These are phyloP conservation scores for honey bee (Apis mellifera) DNA, from an alignment of 1,140 invertebrate genomes.

Conservation along the genomic window Amel_HAv3.1 CM009941.2:15020001-15020500, in stretches of 20 bases:
- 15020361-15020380: neutral
- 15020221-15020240: constrained; percentile 14
- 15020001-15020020: constrained; percentile 64
- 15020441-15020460: too few species aligned
- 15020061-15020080: constrained; percentile 54
- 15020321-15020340: neutral
- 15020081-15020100: constrained; percentile 59
- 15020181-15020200: neutral
- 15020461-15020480: too few species aligned
- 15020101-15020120: constrained; percentile 79
- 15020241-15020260: constrained; percentile 24
- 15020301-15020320: too few species aligned
- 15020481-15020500: too few species aligned
- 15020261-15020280: neutral
- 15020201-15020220: neutral
- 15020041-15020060: constrained; percentile 62
- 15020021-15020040: constrained; percentile 68
- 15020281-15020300: neutral
- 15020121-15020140: constrained; percentile 56
- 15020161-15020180: constrained; percentile 7
- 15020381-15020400: neutral
- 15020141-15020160: neutral
- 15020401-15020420: neutral
- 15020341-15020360: neutral
- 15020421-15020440: neutral